These are phyloP conservation scores for Alloplasta piceator DNA, from an alignment of 2,888 invertebrate genomes.

Conservation along the genomic window DNA sequence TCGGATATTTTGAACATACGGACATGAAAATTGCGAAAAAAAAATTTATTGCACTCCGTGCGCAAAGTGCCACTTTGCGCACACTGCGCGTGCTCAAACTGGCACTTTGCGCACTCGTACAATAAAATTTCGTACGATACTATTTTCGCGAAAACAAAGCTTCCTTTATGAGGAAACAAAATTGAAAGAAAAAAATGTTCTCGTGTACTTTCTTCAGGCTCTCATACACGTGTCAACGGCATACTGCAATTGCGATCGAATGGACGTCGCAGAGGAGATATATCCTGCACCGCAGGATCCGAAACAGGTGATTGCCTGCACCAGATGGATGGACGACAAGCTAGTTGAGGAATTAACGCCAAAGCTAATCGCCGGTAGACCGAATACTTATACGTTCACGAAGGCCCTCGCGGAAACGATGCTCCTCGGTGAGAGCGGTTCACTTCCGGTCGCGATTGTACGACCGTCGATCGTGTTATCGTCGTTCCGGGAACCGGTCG, in stretches of 20 bases:
- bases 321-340: conserved; percentile 83
- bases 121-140: too few species aligned
- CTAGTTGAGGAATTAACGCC: conserved; percentile 83
- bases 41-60: too few species aligned
- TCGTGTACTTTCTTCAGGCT: conserved; percentile 79
- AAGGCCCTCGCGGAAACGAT: conserved; percentile 89
- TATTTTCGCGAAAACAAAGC: too few species aligned
- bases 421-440: conserved; percentile 85
- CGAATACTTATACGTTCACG: conserved; percentile 90
- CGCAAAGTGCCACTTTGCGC: too few species aligned
- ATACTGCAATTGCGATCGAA: conserved; percentile 88
- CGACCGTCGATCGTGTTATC: conserved; percentile 86
- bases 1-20: too few species aligned
- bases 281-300: conserved; percentile 85
- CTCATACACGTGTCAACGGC: conserved; percentile 90
- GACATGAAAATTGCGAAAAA: too few species aligned
- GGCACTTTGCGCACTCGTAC: too few species aligned
- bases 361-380: conserved; percentile 84
- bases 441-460: conserved; percentile 88
- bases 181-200: neutral
- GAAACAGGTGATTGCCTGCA: conserved; percentile 84
- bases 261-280: conserved; percentile 86
- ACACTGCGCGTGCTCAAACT: too few species aligned
- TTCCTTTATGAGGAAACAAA: too few species aligned
- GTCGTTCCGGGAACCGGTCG: conserved; percentile 81